Evolutionary conservation across 2,113 vertebrate species (phyloP).

Genomic region (Muntiacus reevesi): DNA sequence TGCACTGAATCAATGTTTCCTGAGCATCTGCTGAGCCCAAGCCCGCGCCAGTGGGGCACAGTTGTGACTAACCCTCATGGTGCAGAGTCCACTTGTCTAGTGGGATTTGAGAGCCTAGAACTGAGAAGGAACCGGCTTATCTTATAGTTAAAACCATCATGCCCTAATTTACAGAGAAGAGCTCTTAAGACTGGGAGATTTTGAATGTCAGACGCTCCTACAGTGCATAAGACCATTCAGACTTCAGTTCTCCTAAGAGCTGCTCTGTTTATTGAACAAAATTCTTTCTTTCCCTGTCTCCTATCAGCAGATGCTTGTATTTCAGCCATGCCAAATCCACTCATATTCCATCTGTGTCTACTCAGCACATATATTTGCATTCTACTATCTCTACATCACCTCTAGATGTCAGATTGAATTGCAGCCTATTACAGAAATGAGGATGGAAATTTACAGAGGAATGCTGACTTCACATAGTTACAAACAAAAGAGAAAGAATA

Average conservation of each 20-base stretch:
- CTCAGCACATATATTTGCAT: neutral
- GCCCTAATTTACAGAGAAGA: neutral
- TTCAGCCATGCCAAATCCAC: neutral
- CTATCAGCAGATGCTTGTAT: neutral
- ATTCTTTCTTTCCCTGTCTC: neutral
- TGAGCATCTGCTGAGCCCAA: neutral
- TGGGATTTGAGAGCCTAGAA: neutral
- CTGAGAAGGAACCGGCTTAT: neutral
- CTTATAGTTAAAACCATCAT: neutral
- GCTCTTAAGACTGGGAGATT: neutral
- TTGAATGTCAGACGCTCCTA: neutral
- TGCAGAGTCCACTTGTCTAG: neutral
- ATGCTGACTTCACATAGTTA: neutral
- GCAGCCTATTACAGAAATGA: neutral
- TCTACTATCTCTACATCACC: neutral
- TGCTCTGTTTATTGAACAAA: neutral
- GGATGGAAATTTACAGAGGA: neutral
- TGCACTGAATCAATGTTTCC: neutral
- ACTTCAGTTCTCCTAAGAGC: neutral
- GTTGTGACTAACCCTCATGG: neutral
- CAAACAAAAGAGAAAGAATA: neutral
- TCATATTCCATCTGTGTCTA: neutral
- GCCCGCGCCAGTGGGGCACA: neutral
- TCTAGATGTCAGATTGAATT: conserved; percentile 8
- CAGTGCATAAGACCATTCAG: neutral